phyloP scores from a whole-genome alignment of 2,888 invertebrate genomes.

The Eristalis pertinax region DNA sequence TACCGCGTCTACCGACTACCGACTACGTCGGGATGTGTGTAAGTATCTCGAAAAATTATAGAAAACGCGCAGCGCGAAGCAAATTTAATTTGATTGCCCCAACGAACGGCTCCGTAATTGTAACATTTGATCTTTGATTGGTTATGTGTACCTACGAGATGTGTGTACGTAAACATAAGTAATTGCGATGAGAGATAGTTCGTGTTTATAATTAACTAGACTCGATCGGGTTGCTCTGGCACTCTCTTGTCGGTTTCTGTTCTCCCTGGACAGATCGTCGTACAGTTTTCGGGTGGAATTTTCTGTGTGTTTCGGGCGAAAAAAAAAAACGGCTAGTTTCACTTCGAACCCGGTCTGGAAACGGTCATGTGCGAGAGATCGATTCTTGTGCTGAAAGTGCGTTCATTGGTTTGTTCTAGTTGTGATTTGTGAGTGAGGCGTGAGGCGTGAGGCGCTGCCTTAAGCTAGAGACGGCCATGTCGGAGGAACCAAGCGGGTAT shows the following conservation, averaged over 20 bases:
- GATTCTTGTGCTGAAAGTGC: conserved; percentile 2
- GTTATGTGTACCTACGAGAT: conserved; percentile 21
- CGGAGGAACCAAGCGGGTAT: conserved; percentile 32
- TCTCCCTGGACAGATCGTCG: background rate
- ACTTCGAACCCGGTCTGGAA: conserved; percentile 26
- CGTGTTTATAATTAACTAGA: conserved; percentile 12
- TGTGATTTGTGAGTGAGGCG: background rate
- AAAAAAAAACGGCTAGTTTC: conserved; percentile 57
- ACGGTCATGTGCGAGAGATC: conserved; percentile 15
- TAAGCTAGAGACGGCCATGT: background rate
- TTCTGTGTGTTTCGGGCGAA: conserved; percentile 2
- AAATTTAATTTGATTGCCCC: conserved; percentile 43
- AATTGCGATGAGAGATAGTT: conserved; percentile 36
- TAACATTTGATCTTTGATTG: conserved; percentile 65
- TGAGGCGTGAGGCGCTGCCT: background rate
- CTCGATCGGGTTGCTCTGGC: background rate
- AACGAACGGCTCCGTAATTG: conserved; percentile 8
- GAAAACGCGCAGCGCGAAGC: conserved; percentile 23
- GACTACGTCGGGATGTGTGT: background rate
- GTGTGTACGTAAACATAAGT: conserved; percentile 18
- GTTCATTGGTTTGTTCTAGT: background rate
- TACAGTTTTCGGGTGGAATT: conserved; percentile 4
- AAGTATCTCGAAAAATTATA: background rate
- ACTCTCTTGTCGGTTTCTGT: background rate
- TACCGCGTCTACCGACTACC: conserved; percentile 17